These are phyloP conservation scores for Verasper variegatus DNA, from an alignment of 2,113 vertebrate genomes.

Conservation along the genomic window DNA sequence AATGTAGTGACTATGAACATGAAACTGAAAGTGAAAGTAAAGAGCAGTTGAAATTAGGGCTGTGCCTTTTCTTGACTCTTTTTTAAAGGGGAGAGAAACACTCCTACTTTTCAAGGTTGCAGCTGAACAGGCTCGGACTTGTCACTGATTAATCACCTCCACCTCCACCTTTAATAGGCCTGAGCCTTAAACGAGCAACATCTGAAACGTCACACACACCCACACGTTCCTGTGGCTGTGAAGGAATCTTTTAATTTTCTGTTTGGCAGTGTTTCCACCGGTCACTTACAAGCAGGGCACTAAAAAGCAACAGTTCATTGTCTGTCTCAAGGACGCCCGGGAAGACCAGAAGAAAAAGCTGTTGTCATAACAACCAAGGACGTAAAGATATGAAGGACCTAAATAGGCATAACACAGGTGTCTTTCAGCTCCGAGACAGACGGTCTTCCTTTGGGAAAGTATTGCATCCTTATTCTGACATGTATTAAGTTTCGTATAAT, in stretches of 20 bases:
- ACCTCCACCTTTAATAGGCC: slow-evolving; percentile 30
- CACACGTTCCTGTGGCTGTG: background rate
- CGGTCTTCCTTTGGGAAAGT: too few species aligned
- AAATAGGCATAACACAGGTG: background rate
- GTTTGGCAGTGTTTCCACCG: background rate
- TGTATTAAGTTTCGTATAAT: too few species aligned
- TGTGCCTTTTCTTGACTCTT: background rate
- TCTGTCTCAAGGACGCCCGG: background rate
- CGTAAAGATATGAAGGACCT: background rate
- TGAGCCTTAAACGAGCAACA: slow-evolving; percentile 7
- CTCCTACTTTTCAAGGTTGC: slow-evolving; percentile 42
- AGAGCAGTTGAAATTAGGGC: background rate
- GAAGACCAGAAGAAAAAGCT: too few species aligned
- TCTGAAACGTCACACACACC: background rate
- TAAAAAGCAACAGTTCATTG: background rate
- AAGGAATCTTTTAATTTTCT: background rate
- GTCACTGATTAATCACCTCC: slow-evolving; percentile 63
- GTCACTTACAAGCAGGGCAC: background rate
- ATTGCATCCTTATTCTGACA: too few species aligned
- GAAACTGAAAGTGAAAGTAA: slow-evolving; percentile 70
- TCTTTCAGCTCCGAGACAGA: too few species aligned
- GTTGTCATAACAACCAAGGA: background rate
- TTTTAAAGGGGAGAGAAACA: background rate
- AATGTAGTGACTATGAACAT: background rate
- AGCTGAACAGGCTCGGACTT: background rate